phyloP scores from a whole-genome alignment of 2,888 invertebrate genomes.

The Spilarctia lutea region DNA sequence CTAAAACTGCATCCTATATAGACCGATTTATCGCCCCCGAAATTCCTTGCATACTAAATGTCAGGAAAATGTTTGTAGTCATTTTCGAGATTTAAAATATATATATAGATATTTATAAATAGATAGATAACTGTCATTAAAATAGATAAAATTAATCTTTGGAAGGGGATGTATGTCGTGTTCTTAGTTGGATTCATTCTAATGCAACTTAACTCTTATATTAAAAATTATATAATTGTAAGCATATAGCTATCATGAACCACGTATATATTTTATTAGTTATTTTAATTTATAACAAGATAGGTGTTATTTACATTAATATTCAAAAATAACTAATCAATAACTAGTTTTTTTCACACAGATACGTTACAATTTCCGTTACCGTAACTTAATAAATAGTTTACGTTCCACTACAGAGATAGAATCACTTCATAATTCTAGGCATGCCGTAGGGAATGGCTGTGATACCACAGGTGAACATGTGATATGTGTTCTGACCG shows the following conservation, averaged over 20 bases:
- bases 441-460: background rate
- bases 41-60: too few relatives aligned
- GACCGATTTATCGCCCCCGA: too few relatives aligned
- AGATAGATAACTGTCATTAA: background rate
- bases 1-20: too few relatives aligned
- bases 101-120: too few relatives aligned
- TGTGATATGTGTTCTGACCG: background rate
- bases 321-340: background rate
- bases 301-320: background rate
- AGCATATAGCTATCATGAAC: background rate
- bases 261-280: background rate
- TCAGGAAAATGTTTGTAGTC: too few relatives aligned
- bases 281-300: background rate
- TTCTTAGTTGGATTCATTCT: too few relatives aligned
- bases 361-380: conserved; percentile 45
- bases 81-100: too few relatives aligned
- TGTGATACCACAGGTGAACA: background rate
- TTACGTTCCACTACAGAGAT: conserved; percentile 31
- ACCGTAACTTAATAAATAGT: conserved; percentile 25
- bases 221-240: too few relatives aligned
- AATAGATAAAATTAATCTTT: too few relatives aligned
- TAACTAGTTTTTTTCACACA: conserved; percentile 16
- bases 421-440: conserved; percentile 9
- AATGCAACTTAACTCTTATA: too few relatives aligned
- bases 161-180: too few relatives aligned